Evolutionary conservation across 2,888 invertebrate genomes (phyloP).

Genomic region (Limnephilus lunatus): DNA sequence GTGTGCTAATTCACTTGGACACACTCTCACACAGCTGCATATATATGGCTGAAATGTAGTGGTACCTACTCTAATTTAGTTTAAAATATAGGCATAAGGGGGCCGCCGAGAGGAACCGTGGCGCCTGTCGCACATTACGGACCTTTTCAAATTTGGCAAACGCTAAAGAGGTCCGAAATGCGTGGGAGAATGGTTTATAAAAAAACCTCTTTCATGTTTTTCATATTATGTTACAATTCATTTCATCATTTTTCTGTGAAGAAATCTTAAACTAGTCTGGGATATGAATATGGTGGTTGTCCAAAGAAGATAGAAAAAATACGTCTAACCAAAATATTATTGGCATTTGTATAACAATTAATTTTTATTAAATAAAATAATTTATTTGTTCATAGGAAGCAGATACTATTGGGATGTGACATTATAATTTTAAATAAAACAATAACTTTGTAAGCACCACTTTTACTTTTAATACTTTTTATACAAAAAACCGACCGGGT

Average conservation of each 20-base stretch:
- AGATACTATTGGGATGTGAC: no score
- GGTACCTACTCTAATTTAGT: conserved; percentile 2
- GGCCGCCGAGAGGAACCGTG: neutral
- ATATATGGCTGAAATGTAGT: neutral
- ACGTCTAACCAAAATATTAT: neutral
- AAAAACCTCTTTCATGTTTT: neutral
- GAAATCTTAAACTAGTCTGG: neutral
- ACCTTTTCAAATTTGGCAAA: conserved; percentile 3
- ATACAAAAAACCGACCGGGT: no score
- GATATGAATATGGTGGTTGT: neutral
- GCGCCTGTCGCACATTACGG: conserved; percentile 9
- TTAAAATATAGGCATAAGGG: neutral
- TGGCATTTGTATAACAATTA: no score
- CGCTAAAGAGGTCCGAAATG: neutral
- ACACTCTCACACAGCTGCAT: neutral
- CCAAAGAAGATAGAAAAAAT: neutral
- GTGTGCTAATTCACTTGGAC: conserved; percentile 9
- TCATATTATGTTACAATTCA: neutral
- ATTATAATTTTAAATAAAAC: no score
- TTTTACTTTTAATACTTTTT: no score
- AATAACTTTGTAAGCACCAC: no score
- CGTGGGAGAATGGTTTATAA: neutral
- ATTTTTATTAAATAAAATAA: no score
- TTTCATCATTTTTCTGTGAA: neutral
- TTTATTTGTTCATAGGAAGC: no score